Base-by-base conservation (phyloP, 2,888 invertebrate genomes). In the Pachliopta kotzebuea region DNA sequence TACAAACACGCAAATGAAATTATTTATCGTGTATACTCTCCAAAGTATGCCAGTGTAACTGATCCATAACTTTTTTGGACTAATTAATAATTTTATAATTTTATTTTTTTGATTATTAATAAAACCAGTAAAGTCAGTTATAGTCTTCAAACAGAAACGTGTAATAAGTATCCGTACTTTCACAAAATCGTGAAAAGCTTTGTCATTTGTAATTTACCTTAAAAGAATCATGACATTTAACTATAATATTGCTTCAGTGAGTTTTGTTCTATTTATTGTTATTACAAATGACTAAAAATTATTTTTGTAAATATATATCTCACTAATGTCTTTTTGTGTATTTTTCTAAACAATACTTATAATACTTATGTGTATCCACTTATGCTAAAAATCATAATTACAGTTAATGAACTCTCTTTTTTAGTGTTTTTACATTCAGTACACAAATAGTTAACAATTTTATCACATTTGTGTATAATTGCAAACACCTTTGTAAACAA, bases 291-390 rank as follows among this genome's bases (percentile, higher is more conserved):
- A 45, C 45, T 45, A 45, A 45, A 45, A n/a, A 18, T 4, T 45
- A 45, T 45, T 45, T n/a, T 20, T 56, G 56, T 57, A 57, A n/a
- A 18, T 57, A 45, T 45, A 72, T 78, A 78, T 88, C 88, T 88
- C 88, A 89, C 89, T 89, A 85, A 81, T 85, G 89, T 89, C 88
- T 89, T 89, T 85, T 86, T 83, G 81, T 84, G 83, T n/a, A n/a
- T 81, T 77, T 80, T 70, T 72, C 71, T 65, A 59, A 59, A 56
- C 24, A 20, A 54, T 31, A 42, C 71, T 72, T 75, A 74, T 71
- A 71, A 50, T 62, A 66, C 54, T 56, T 66, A 58, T 24, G 26
- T 55, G n/a, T 57, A 29, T 42, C 52, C 60, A 60, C 29, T 60
- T 53, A 60, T 20, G 26, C 56, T 60, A 60, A 56, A 56, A 56